Conservation (phyloP, 1,140 invertebrate species). For the Paraescarpia echinospica region DNA sequence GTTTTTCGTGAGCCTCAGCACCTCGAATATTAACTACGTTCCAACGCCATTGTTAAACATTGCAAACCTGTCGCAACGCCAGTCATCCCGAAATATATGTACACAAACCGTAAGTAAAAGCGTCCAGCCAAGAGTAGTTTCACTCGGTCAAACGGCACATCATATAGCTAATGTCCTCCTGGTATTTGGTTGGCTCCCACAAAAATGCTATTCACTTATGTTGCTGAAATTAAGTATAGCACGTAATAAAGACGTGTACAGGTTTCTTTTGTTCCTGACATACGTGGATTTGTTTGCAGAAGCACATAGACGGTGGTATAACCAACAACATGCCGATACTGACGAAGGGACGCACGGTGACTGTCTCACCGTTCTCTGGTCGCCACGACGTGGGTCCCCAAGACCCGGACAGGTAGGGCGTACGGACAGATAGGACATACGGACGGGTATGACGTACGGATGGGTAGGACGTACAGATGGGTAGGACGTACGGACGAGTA, state of each 20-base stretch:
- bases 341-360: constrained; percentile 5
- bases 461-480: too few relatives aligned
- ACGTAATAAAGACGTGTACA: too few relatives aligned
- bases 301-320: not conserved
- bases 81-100: too few relatives aligned
- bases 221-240: not conserved
- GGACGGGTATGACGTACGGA: not conserved
- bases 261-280: not conserved
- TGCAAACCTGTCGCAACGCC: too few relatives aligned
- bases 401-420: not conserved
- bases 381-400: not conserved
- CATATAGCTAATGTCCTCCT: not conserved
- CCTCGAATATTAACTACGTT: too few relatives aligned
- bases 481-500: too few relatives aligned
- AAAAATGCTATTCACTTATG: not conserved
- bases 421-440: not conserved
- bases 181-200: not conserved
- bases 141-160: too few relatives aligned
- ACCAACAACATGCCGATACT: constrained; percentile 16
- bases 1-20: too few relatives aligned
- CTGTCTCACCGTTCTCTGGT: not conserved
- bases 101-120: too few relatives aligned
- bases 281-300: not conserved
- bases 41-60: too few relatives aligned
- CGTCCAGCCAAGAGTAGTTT: too few relatives aligned